phyloP scores from a whole-genome alignment of 1,140 invertebrate species.

The Diorhabda carinulata region DNA sequence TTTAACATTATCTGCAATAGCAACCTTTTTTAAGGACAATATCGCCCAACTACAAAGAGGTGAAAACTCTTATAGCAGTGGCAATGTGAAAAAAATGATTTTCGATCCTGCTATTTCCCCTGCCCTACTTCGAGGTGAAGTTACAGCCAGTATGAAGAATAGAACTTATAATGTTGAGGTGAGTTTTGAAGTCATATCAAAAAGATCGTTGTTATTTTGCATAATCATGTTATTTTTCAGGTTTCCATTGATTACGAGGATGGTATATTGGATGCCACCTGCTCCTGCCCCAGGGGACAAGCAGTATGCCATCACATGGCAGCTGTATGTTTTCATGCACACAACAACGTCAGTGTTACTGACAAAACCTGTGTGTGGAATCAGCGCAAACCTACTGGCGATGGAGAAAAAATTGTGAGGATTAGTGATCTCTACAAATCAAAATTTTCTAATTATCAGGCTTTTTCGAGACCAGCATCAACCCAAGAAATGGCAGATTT shows the following conservation, averaged over 20 bases:
- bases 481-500: too few species aligned
- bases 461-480: too few species aligned
- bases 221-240: too few species aligned
- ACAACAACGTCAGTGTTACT: conserved; percentile 18
- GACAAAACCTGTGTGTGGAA: conserved; percentile 8
- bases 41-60: conserved; percentile 12
- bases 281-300: conserved; percentile 16
- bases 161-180: conserved; percentile 9
- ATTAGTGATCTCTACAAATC: too few species aligned
- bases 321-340: conserved; percentile 11
- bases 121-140: conserved; percentile 14
- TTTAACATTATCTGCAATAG: conserved; percentile 10
- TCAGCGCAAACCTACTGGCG: not conserved
- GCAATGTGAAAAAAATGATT: conserved; percentile 12
- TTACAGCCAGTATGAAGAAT: conserved; percentile 10
- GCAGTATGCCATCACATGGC: conserved; percentile 15
- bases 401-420: not conserved
- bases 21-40: conserved; percentile 16
- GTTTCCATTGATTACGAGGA: conserved; percentile 12
- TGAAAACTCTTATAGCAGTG: conserved; percentile 17
- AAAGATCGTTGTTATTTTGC: too few species aligned
- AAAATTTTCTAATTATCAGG: too few species aligned
- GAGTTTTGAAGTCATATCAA: too few species aligned
- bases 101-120: conserved; percentile 6
- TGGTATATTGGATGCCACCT: conserved; percentile 8